Conservation (phyloP, 1,140 invertebrate genomes). For the Drosophila subpulchrella region DNA sequence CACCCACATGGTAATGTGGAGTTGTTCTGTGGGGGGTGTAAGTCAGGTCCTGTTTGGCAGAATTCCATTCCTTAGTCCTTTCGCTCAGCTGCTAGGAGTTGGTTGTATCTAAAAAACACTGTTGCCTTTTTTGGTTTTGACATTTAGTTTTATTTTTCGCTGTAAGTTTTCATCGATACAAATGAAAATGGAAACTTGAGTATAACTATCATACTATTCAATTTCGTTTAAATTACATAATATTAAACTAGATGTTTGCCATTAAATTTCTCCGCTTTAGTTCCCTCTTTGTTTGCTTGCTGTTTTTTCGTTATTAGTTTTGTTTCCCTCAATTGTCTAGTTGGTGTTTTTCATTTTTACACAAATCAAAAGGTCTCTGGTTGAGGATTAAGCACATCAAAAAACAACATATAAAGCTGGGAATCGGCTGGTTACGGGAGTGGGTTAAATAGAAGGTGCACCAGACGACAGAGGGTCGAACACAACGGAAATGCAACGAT, state of each 20-base stretch:
- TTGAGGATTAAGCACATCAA: constrained; percentile 1
- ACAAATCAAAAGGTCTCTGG: constrained; percentile 21
- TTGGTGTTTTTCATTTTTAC: constrained; percentile 31
- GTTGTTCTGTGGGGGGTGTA: constrained; percentile 21
- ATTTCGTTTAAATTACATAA: constrained; percentile 80
- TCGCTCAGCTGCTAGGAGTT: constrained; percentile 20
- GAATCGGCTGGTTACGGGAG: not conserved
- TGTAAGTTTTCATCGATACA: constrained; percentile 75
- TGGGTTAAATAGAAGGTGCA: not conserved
- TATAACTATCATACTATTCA: constrained; percentile 78
- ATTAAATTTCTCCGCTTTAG: constrained; percentile 33
- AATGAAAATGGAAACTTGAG: constrained; percentile 78
- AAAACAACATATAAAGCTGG: constrained; percentile 5
- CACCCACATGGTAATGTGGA: constrained; percentile 13
- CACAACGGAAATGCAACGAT: constrained; percentile 64
- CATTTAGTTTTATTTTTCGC: constrained; percentile 81
- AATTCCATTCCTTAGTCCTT: constrained; percentile 31
- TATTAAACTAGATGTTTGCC: constrained; percentile 79
- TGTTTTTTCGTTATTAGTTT: constrained; percentile 37
- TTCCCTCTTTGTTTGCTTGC: constrained; percentile 39
- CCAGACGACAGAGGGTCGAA: constrained; percentile 12
- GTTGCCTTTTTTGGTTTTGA: constrained; percentile 56
- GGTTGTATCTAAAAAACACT: constrained; percentile 16
- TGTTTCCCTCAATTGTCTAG: constrained; percentile 71
- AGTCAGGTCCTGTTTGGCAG: constrained; percentile 5